These are phyloP conservation scores for Pollenia angustigena DNA, from an alignment of 2,888 invertebrate genomes.

Conservation along the genomic window DNA sequence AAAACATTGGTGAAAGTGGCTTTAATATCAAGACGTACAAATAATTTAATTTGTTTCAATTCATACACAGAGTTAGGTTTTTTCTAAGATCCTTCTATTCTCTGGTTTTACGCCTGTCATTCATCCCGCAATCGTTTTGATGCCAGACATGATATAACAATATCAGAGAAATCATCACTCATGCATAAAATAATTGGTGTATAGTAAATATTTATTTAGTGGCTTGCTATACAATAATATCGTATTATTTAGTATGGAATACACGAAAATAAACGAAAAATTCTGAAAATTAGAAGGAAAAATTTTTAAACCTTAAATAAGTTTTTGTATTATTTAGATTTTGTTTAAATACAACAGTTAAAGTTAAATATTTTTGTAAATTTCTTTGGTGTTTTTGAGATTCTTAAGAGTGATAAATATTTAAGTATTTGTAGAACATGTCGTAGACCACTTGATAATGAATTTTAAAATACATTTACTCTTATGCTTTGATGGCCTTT, in stretches of 20 bases:
- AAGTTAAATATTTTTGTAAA: background rate
- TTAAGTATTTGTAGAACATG: background rate
- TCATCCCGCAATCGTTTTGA: constrained; percentile 4
- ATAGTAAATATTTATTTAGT: constrained; percentile 14
- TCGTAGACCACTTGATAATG: background rate
- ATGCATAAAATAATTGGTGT: constrained; percentile 11
- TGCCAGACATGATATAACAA: background rate
- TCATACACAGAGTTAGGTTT: no score
- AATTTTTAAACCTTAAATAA: background rate
- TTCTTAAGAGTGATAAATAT: background rate
- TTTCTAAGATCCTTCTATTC: no score
- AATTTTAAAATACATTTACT: background rate
- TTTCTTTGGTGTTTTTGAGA: background rate
- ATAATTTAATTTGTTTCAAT: no score
- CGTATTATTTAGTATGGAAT: background rate
- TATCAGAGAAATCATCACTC: background rate
- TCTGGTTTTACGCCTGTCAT: constrained; percentile 15
- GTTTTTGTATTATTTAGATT: background rate
- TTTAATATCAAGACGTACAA: no score
- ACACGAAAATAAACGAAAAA: background rate
- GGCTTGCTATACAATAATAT: background rate
- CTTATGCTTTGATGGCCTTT: background rate
- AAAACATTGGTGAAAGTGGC: no score
- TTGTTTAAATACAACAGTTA: background rate
- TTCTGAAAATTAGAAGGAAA: background rate